Evolutionary conservation across 2,113 vertebrate genomes (phyloP).

Genomic region (Proteles cristata): DNA sequence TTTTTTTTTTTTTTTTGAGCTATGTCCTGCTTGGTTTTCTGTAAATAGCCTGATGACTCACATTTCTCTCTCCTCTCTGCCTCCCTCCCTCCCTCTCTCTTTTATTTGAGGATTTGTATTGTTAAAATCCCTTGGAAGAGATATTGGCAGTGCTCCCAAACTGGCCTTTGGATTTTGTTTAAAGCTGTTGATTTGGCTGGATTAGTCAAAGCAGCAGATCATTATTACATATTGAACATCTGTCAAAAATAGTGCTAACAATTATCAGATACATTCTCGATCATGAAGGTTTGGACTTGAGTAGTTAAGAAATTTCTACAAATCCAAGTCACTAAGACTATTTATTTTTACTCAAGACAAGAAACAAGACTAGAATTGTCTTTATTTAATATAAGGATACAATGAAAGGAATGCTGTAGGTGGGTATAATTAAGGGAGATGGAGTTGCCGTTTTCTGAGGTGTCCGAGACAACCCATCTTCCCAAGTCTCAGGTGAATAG

Average conservation of each 20-base stretch:
- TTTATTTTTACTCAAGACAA: slow-evolving; percentile 64
- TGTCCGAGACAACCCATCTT: neutral
- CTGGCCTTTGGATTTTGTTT: slow-evolving; percentile 83
- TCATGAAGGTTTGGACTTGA: slow-evolving; percentile 78
- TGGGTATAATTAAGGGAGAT: neutral
- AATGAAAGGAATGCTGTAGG: neutral
- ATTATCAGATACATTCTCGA: slow-evolving; percentile 84
- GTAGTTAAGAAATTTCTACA: slow-evolving; percentile 69
- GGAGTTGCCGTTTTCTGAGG: neutral
- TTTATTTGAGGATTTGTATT: slow-evolving; percentile 67
- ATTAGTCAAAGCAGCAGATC: slow-evolving; percentile 85
- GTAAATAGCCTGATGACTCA: slow-evolving; percentile 65
- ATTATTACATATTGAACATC: slow-evolving; percentile 87
- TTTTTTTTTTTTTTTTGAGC: slow-evolving; percentile 69
- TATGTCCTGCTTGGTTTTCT: slow-evolving; percentile 70
- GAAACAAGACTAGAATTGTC: slow-evolving; percentile 21
- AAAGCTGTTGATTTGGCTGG: slow-evolving; percentile 86
- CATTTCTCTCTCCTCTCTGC: slow-evolving; percentile 55
- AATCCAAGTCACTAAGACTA: slow-evolving; percentile 66
- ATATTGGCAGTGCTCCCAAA: slow-evolving; percentile 80
- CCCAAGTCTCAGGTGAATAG: neutral
- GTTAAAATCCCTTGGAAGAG: slow-evolving; percentile 77
- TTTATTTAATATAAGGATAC: slow-evolving; percentile 59
- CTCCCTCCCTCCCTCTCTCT: slow-evolving; percentile 57
- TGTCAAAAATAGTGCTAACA: slow-evolving; percentile 87